Evolutionary conservation across 2,888 invertebrate species (phyloP), one percentile per base, ranked within the genome.

Genomic region (Agrochola lota): DNA sequence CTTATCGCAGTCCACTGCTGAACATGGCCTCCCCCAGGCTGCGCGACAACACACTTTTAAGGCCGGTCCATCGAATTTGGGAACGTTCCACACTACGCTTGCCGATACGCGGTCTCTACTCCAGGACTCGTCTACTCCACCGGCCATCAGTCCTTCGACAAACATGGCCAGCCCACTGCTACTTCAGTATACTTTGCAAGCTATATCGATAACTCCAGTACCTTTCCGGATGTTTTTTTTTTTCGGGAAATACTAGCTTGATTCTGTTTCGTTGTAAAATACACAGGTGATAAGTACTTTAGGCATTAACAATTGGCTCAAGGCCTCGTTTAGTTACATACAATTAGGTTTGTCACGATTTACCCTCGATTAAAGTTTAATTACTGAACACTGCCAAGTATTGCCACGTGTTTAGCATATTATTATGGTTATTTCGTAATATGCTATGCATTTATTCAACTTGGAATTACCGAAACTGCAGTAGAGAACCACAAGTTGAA

Each of bases 341-440:
- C 85, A 81, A 84, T 81, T 81, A 85, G 75, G 60, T 78, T 63
- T 62, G 78, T 81, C 84, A 84, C 84, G 85, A 84, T 68, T 73
- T 84, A 81, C 81, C 84, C 81, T 81, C 84, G 73, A 84, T 85
- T 81, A 74, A 84, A 78, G 67, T 81, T 84, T 84, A 84, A 84
- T 81, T 85, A 78, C 72, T 66, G 68, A 23, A 52, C 49, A 71
- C 43, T 81, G 84, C 81, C 84, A 84, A 81, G 59, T 81, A 59
- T 81, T 78, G 75, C 72, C 67, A 63, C 71, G 74, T 64, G 78
- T 40, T 78, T 68, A 64, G 74, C 81, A 84, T 84, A 71, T 77
- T 83, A 83, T 79, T 83, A 83, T 71, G 72, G 43, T 67, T 15
- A 72, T 84, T 75, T 77, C 40, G 67, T 67, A 74, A 81, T 75